Evolutionary conservation across 2,888 invertebrate genomes (phyloP).

Genomic region (Agrenia bidenticulata): DNA sequence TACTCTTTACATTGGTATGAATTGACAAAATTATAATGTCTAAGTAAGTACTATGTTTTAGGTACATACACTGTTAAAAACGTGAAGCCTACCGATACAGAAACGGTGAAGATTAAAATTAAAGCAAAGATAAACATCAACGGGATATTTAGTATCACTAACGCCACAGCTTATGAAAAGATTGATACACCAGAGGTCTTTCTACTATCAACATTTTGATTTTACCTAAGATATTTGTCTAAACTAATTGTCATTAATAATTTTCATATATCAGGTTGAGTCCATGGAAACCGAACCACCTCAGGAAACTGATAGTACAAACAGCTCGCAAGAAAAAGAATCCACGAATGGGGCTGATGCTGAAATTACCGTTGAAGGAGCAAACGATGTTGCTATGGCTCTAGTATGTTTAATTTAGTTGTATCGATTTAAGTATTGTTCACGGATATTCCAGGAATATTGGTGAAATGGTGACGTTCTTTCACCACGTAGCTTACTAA

Average conservation of each 20-base stretch:
- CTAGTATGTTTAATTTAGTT: constrained; percentile 11
- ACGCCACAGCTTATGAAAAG: constrained; percentile 69
- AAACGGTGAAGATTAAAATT: constrained; percentile 79
- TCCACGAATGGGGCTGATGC: too few relatives aligned
- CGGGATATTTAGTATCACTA: constrained; percentile 84
- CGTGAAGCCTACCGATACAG: constrained; percentile 76
- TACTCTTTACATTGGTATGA: too few relatives aligned
- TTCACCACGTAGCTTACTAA: too few relatives aligned
- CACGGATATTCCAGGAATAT: too few relatives aligned
- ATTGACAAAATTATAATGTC: too few relatives aligned
- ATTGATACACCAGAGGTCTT: constrained; percentile 50
- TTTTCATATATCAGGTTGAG: not conserved
- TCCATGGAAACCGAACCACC: constrained; percentile 36
- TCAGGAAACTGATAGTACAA: not conserved
- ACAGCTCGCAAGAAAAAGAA: too few relatives aligned
- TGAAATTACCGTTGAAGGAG: too few relatives aligned
- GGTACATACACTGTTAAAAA: constrained; percentile 64
- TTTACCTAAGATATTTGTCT: too few relatives aligned
- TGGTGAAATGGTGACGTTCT: too few relatives aligned
- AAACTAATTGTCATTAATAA: not conserved
- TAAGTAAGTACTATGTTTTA: too few relatives aligned
- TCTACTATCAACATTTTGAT: too few relatives aligned
- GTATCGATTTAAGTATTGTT: too few relatives aligned
- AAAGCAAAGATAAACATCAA: constrained; percentile 92
- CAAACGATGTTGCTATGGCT: constrained; percentile 56